Conservation (phyloP, 2,888 invertebrate genomes). For the Odontocolon sp. region DNA sequence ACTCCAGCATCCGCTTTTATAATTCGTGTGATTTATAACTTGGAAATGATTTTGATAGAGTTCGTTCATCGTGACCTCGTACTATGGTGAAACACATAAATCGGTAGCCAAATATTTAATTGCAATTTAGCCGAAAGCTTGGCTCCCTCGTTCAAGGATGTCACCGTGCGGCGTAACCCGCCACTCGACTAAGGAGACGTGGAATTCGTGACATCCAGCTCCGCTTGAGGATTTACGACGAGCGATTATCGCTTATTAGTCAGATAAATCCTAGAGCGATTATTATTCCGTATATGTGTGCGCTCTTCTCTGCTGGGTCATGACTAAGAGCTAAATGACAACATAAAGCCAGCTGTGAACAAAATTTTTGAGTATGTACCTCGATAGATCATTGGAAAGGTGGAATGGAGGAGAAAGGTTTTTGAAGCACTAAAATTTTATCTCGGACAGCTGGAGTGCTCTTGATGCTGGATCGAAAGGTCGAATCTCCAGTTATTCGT, state of each 20-base stretch:
- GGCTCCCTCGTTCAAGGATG: background rate
- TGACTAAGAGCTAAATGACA: too few relatives aligned
- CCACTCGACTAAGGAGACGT: background rate
- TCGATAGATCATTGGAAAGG: too few relatives aligned
- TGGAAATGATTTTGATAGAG: slow-evolving; percentile 1
- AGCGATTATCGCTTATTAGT: slow-evolving; percentile 41
- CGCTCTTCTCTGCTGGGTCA: too few relatives aligned
- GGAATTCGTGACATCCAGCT: background rate
- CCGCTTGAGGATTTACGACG: slow-evolving; percentile 25
- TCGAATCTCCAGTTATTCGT: slow-evolving; percentile 1
- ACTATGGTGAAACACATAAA: background rate
- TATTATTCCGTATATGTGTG: too few relatives aligned
- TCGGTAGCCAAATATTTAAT: slow-evolving; percentile 8
- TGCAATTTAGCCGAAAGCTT: slow-evolving; percentile 17
- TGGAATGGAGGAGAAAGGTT: too few relatives aligned
- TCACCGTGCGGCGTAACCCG: background rate
- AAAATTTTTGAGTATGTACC: too few relatives aligned
- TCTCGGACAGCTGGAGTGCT: too few relatives aligned
- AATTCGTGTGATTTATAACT: too few relatives aligned
- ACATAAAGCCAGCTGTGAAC: too few relatives aligned
- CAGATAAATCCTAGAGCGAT: slow-evolving; percentile 5
- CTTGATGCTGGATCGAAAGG: slow-evolving; percentile 15
- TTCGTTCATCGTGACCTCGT: background rate
- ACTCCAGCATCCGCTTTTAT: too few relatives aligned
- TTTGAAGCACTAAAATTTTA: too few relatives aligned